Base-by-base conservation (phyloP, 2,888 invertebrate genomes). In the Nezara viridula region DNA sequence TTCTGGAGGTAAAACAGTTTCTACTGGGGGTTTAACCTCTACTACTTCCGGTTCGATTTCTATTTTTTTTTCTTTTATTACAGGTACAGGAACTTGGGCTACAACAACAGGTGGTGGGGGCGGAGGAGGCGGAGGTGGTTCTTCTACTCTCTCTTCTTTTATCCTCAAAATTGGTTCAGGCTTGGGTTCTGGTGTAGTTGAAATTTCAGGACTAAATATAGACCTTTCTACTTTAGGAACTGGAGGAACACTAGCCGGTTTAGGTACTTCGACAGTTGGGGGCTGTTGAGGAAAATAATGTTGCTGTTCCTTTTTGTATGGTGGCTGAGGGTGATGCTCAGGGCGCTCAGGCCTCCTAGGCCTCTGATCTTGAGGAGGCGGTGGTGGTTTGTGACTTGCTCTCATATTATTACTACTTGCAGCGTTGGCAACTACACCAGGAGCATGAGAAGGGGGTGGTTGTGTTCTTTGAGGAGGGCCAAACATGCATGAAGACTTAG, bases 241-340 rank as follows among this genome's bases (percentile, higher is more conserved):
- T 47, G 86, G 89, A 27, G 81, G 44, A 81, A 89, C 88, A 81
- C 77, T 73, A 55, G 90, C 52, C 27, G 91, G 87, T 47, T 89
- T 89, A 55, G 89, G 89, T 60, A 85, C 89, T 40, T 73, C 86
- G 92, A 66, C 92, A 92, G 89, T 93, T 91, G 12, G 91, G 91
- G 0, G 93, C 89, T 92, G 92, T 27, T 91, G 92, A 90, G 92
- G 92, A 7, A 92, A 92, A 50, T 92, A 92, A 0, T 92, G 92
- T n/a, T 81, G 81, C 44, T 89, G 88, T 12, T 86, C 89, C 37
- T 89, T 86, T n/a, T 60, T 89, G 19, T 50, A 86, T 2, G 73
- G 88, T 21, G 86, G 89, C 49, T 60, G 89, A 60, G 86, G 89
- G n/a, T 86, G 44, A 52, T 86, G 89, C 49, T 60, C 86, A 60